Conservation (phyloP, 2,113 vertebrate genomes). For the Vulpes lagopus region DNA sequence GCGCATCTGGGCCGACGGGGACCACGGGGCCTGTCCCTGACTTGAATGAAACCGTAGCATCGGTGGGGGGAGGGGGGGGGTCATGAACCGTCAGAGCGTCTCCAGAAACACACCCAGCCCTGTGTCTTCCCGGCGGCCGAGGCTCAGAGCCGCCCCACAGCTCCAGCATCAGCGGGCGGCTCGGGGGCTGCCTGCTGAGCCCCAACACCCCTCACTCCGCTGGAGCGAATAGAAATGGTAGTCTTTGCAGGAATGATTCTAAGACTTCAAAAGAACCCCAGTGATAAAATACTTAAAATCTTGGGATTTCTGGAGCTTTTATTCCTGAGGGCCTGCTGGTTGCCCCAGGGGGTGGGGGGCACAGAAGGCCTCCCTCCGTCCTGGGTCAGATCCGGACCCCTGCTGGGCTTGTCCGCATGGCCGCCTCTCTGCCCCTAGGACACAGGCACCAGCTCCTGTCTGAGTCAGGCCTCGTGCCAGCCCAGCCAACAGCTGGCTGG, state of each 20-base stretch:
- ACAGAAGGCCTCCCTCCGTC: rapidly evolving
- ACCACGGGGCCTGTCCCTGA: neutral
- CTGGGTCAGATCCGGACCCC: rapidly evolving
- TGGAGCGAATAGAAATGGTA: constrained; percentile 82
- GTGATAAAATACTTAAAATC: constrained; percentile 52
- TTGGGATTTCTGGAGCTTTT: neutral
- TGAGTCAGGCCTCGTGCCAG: rapidly evolving
- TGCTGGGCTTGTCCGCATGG: neutral
- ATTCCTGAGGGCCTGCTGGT: rapidly evolving
- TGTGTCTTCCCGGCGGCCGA: rapidly evolving
- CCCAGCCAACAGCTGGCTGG: neutral
- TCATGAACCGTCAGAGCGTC: neutral
- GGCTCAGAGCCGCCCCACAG: rapidly evolving
- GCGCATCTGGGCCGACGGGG: rapidly evolving
- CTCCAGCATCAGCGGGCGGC: rapidly evolving
- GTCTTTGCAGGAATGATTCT: constrained; percentile 77
- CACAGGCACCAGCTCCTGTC: rapidly evolving
- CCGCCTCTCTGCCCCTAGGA: neutral
- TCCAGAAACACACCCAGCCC: neutral
- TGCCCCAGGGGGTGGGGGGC: neutral
- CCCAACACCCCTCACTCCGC: neutral
- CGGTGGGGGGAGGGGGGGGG: neutral
- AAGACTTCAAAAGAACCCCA: neutral
- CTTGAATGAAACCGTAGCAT: rapidly evolving
- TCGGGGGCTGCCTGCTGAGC: neutral